Percentiles rank a stretch among this genome's conserved stretches.
phyloP scores from a whole-genome alignment of 2,797 vertebrate genomes.

The Sebastes matsubarae region DNA sequence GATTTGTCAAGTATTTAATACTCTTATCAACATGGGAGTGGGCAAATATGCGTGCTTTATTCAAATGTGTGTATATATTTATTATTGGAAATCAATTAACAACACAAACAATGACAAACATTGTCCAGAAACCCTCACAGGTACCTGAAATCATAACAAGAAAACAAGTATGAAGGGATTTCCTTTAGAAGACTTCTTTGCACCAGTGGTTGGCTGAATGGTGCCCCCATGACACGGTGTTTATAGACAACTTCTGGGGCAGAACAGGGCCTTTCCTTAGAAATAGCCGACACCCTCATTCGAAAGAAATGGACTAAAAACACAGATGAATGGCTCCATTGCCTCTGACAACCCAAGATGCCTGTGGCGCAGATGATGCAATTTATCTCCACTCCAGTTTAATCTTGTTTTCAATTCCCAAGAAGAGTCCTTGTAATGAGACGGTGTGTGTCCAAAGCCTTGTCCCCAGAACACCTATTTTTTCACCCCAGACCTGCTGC shows the following conservation, averaged over 20 bases:
- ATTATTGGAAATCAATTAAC: too few species aligned
- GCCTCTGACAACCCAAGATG: constrained; percentile 50
- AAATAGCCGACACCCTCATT: constrained; percentile 27
- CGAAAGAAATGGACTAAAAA: constrained; percentile 41
- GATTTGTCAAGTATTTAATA: too few species aligned
- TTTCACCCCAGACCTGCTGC: constrained; percentile 20
- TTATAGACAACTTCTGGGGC: neutral
- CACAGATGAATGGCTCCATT: constrained; percentile 45
- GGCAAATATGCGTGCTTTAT: too few species aligned
- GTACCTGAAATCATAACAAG: too few species aligned
- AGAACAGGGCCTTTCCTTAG: constrained; percentile 6
- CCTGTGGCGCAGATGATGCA: constrained; percentile 56
- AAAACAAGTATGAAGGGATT: neutral
- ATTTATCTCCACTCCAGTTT: constrained; percentile 59
- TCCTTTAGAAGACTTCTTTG: neutral
- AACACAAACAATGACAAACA: too few species aligned
- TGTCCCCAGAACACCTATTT: constrained; percentile 45
- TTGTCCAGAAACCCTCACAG: too few species aligned
- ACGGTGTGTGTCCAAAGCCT: constrained; percentile 21
- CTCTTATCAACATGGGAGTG: too few species aligned
- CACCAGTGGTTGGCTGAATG: neutral
- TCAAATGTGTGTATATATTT: too few species aligned
- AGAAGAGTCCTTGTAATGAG: constrained; percentile 51
- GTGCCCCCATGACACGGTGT: neutral
- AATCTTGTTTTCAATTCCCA: constrained; percentile 69